Percentiles rank a stretch among this genome's conserved stretches.
Conservation (phyloP, 2,888 invertebrate species). For the Helicoverpa assulta region DNA sequence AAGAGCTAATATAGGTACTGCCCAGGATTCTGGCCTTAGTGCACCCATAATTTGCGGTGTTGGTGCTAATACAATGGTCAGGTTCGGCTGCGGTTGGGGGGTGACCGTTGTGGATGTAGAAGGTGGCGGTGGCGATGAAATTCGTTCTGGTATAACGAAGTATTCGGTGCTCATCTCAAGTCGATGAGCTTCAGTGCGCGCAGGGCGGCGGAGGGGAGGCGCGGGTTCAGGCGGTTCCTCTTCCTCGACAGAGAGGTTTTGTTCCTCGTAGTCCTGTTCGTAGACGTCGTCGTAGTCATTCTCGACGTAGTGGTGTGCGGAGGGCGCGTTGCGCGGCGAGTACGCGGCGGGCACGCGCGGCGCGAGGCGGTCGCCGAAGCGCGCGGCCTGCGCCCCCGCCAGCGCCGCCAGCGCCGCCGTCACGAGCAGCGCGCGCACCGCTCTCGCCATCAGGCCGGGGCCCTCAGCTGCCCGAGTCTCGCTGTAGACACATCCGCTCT, state of each 20-base stretch:
- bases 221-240: slow-evolving; percentile 71
- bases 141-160: slow-evolving; percentile 93
- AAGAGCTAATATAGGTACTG: slow-evolving; percentile 96
- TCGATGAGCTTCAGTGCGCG: slow-evolving; percentile 87
- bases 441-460: slow-evolving; percentile 82
- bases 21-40: slow-evolving; percentile 95
- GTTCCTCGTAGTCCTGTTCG: slow-evolving; percentile 81
- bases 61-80: slow-evolving; percentile 69
- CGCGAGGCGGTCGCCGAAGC: slow-evolving; percentile 84
- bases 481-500: slow-evolving; percentile 78
- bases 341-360: slow-evolving; percentile 84
- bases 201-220: slow-evolving; percentile 79
- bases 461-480: slow-evolving; percentile 80
- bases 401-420: slow-evolving; percentile 78
- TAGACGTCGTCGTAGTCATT: slow-evolving; percentile 79
- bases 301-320: slow-evolving; percentile 72
- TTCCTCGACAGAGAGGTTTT: slow-evolving; percentile 71
- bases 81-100: slow-evolving; percentile 73
- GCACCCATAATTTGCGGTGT: slow-evolving; percentile 76
- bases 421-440: slow-evolving; percentile 79
- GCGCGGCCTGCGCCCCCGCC: slow-evolving; percentile 75
- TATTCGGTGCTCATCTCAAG: slow-evolving; percentile 96
- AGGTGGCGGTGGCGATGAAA: slow-evolving; percentile 75
- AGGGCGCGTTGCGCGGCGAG: slow-evolving; percentile 79
- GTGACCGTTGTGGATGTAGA: slow-evolving; percentile 75